Evolutionary conservation across 2,888 invertebrate genomes (phyloP).

Genomic region (Branchellion lobata): DNA sequence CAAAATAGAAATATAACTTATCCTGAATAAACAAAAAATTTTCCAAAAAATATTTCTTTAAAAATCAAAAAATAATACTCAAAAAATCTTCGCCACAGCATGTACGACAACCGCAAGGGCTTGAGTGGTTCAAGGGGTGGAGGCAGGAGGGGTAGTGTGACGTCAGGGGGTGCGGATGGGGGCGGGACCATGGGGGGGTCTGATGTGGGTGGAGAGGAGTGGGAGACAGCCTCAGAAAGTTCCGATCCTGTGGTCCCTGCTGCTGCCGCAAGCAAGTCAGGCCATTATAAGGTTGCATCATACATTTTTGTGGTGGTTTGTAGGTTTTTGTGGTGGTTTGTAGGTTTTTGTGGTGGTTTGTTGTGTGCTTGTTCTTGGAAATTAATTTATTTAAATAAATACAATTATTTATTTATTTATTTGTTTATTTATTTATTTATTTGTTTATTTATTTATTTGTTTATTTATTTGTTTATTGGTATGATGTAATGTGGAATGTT

Average conservation of each 20-base stretch:
- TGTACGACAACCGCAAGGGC: constrained; percentile 16
- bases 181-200: constrained; percentile 53
- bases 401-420: too few relatives aligned
- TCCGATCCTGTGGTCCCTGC: constrained; percentile 65
- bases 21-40: too few relatives aligned
- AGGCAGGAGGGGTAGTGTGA: constrained; percentile 3
- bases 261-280: background rate
- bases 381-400: too few relatives aligned
- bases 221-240: constrained; percentile 79
- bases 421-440: too few relatives aligned
- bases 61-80: too few relatives aligned
- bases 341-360: background rate
- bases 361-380: background rate
- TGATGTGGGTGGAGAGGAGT: constrained; percentile 64
- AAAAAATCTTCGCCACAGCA: too few relatives aligned
- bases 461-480: background rate
- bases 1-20: too few relatives aligned
- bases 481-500: too few relatives aligned
- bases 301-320: background rate
- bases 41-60: too few relatives aligned
- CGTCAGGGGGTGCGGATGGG: background rate
- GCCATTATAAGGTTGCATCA: too few relatives aligned
- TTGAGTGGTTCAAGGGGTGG: too few relatives aligned
- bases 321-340: background rate
- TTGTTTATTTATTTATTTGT: too few relatives aligned